Evolutionary conservation across 2,888 invertebrate genomes (phyloP), one percentile per base, ranked within the genome.

Genomic region (Blera fallax): DNA sequence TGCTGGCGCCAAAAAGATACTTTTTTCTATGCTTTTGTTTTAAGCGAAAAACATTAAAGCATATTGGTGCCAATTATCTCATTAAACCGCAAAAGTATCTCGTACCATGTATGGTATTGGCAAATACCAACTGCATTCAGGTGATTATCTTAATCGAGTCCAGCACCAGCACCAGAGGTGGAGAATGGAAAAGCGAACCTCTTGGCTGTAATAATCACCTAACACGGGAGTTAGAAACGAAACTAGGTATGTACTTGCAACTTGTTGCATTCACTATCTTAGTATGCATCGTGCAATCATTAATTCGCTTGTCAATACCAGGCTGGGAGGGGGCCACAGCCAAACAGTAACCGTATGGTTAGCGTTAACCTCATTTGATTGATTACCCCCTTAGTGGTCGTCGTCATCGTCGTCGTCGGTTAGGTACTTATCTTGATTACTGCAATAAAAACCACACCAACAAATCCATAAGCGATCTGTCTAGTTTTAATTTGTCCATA

Each of bases 381-480:
- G 84, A 84, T 84, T 76, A 50, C 80, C 69, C 37, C 52, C 72
- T 32, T 62, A 40, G 69, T 69, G 58, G 80, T 62, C 56, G 50
- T 67, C 43, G 67, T 67, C 64, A 18, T n/a, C n/a, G n/a, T 62
- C 72, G 50, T 67, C 54, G 62, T 69, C 65, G 74, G 56, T 76
- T 69, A 62, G 70, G 50, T 52, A 65, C 84, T 76, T 80, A 64
- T 76, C 74, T 70, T 70, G 84, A 76, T 84, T 80, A 72, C 58
- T 50, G 74, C 84, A 80, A 84, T 84, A 84, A 84, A 84, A 74
- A 56, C 67, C 77, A 52, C 74, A 80, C 64, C 80, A 74, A 65
- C 58, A 10, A 65, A 52, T 54, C 83, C 73, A 79, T 83, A 79
- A 83, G 79, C 56, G 79, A 83, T 83, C 62, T 56, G 67, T 78